A percentile compares a stretch with the other conserved stretches of the same genome.
Conservation (phyloP, 2,888 invertebrate species). For the Dioctria linearis region DNA sequence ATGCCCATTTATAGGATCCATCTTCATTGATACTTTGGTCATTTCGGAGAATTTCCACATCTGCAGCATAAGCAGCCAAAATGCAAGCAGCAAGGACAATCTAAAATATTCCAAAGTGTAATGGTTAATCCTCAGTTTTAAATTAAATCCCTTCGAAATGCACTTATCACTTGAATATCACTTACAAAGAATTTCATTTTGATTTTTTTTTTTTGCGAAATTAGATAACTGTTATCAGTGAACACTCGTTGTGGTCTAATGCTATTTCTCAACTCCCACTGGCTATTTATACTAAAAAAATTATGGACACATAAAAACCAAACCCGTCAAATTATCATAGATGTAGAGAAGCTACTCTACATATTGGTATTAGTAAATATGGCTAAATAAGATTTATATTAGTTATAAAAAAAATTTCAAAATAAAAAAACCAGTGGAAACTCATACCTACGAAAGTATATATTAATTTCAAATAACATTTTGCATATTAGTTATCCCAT, state of each 20-base stretch:
- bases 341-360: constrained; percentile 7
- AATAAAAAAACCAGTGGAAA: constrained; percentile 36
- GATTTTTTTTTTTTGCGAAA: background rate
- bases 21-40: constrained; percentile 70
- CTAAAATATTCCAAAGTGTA: constrained; percentile 25
- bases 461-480: constrained; percentile 42
- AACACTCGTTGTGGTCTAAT: constrained; percentile 32
- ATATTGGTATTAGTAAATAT: background rate
- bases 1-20: constrained; percentile 75
- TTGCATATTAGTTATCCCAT: constrained; percentile 39
- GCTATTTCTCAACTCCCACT: constrained; percentile 16
- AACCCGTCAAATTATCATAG: constrained; percentile 24
- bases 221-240: constrained; percentile 27
- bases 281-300: constrained; percentile 42
- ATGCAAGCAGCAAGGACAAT: constrained; percentile 43
- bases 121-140: background rate
- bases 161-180: background rate
- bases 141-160: background rate
- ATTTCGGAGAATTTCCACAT: constrained; percentile 24
- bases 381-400: constrained; percentile 31
- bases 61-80: constrained; percentile 37
- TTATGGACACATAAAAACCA: constrained; percentile 33
- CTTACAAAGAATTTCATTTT: constrained; percentile 45
- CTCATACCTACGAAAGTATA: constrained; percentile 22
- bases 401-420: background rate